Conservation (phyloP, 2,888 invertebrate genomes). For the Cynaeus angustus region DNA sequence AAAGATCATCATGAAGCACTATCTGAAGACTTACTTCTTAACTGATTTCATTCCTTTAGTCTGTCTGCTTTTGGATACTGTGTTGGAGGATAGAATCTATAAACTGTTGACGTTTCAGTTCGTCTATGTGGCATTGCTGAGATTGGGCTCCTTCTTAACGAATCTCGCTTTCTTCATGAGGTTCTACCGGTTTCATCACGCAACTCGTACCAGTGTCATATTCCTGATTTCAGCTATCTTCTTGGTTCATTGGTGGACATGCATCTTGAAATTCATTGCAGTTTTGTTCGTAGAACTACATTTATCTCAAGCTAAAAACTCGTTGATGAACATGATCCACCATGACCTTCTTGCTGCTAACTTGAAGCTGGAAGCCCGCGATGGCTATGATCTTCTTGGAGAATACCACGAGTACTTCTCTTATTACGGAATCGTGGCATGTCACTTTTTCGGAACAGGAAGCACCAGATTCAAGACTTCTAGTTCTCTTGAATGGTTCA, state of each 20-base stretch:
- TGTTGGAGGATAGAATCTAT: background rate
- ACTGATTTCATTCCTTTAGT: slow-evolving; percentile 23
- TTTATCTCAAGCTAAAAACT: too few relatives aligned
- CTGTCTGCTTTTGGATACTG: too few relatives aligned
- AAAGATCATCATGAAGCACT: background rate
- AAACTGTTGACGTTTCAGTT: background rate
- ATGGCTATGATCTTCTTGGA: too few relatives aligned
- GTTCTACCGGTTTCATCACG: too few relatives aligned
- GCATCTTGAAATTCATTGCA: background rate
- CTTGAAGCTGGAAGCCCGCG: background rate
- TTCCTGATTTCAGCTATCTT: background rate
- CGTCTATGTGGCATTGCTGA: background rate
- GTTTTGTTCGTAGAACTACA: too few relatives aligned
- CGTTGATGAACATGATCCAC: too few relatives aligned
- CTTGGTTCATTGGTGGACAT: slow-evolving; percentile 6
- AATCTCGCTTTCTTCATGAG: background rate
- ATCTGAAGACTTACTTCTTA: slow-evolving; percentile 17
- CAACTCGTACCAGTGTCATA: too few relatives aligned
- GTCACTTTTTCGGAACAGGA: slow-evolving; percentile 14
- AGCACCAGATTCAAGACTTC: background rate
- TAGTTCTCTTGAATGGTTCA: background rate
- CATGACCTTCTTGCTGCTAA: background rate
- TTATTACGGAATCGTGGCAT: background rate
- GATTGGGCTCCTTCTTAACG: background rate
- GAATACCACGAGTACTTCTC: background rate